Percentiles rank a stretch among this genome's conserved stretches.
Evolutionary conservation across 1,140 invertebrate species (phyloP).

Genomic region (Scaptomyza montana): DNA sequence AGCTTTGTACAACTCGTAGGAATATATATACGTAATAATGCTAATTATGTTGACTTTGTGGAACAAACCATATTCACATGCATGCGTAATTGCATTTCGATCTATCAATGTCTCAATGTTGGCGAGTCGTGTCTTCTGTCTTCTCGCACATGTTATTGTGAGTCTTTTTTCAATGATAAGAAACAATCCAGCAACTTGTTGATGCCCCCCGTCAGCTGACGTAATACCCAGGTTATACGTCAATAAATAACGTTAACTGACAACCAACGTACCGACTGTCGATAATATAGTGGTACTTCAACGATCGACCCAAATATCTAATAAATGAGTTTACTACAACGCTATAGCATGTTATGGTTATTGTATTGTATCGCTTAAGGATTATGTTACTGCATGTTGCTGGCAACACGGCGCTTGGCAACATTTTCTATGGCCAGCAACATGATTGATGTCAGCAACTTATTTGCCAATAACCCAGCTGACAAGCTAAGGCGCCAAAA

Average conservation of each 20-base stretch:
- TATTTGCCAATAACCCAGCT: constrained; percentile 4
- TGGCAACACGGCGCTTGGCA: constrained; percentile 28
- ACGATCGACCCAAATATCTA: constrained; percentile 41
- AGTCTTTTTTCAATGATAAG: constrained; percentile 31
- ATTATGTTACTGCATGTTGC: constrained; percentile 3
- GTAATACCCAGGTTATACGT: constrained; percentile 46
- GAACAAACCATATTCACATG: constrained; percentile 38
- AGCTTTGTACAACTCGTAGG: constrained; percentile 1
- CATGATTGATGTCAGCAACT: constrained; percentile 39
- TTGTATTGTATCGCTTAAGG: constrained; percentile 1
- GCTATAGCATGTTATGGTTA: too few species aligned
- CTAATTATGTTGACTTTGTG: constrained; percentile 66
- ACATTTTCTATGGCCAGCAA: constrained; percentile 25
- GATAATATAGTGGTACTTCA: constrained; percentile 27
- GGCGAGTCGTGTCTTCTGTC: constrained; percentile 10
- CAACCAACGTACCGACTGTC: constrained; percentile 29
- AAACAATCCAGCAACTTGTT: constrained; percentile 22
- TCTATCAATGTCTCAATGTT: constrained; percentile 62
- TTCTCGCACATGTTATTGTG: background rate
- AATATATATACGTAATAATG: constrained; percentile 49
- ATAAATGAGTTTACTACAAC: too few species aligned
- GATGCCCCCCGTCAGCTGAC: constrained; percentile 32
- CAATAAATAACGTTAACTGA: constrained; percentile 57
- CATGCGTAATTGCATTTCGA: constrained; percentile 75
- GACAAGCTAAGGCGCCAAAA: constrained; percentile 36